Conservation (phyloP, 2,797 vertebrate species). For the Etheostoma nigrum region DNA sequence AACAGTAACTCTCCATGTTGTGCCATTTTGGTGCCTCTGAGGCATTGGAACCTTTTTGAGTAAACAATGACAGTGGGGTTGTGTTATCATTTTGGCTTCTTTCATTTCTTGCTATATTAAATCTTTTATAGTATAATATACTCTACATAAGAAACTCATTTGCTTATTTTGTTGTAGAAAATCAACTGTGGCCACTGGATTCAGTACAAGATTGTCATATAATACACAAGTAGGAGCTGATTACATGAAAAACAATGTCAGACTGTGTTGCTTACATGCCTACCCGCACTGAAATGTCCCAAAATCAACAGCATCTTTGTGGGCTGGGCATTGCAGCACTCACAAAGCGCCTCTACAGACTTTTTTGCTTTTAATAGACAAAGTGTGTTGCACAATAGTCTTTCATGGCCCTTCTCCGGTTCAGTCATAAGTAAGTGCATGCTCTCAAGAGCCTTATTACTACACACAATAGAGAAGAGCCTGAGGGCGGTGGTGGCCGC, state of each 20-base stretch:
- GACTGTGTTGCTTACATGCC: slow-evolving; percentile 29
- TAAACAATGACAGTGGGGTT: slow-evolving; percentile 13
- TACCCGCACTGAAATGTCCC: slow-evolving; percentile 21
- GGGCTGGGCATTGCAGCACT: slow-evolving; percentile 38
- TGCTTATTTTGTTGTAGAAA: background rate
- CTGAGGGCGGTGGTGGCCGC: slow-evolving; percentile 39
- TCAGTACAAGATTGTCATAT: slow-evolving; percentile 5
- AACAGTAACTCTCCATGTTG: slow-evolving; percentile 23
- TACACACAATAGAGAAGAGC: slow-evolving; percentile 69
- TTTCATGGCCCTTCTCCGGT: slow-evolving; percentile 65
- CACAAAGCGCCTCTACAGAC: slow-evolving; percentile 47
- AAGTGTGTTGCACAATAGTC: slow-evolving; percentile 62
- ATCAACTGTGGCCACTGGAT: slow-evolving; percentile 9
- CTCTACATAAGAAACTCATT: background rate
- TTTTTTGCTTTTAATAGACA: slow-evolving; percentile 68
- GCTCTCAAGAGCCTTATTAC: slow-evolving; percentile 79
- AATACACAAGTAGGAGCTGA: slow-evolving; percentile 45
- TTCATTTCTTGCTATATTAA: slow-evolving; percentile 6
- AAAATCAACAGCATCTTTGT: slow-evolving; percentile 40
- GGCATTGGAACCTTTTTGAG: slow-evolving; percentile 38
- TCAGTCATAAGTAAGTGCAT: slow-evolving; percentile 70
- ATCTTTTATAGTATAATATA: slow-evolving; percentile 17
- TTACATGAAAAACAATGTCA: slow-evolving; percentile 52
- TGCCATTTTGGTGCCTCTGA: slow-evolving; percentile 52
- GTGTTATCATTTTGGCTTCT: background rate